Evolutionary conservation across 2,113 vertebrate genomes (phyloP).

Genomic region (Serinus canaria): DNA sequence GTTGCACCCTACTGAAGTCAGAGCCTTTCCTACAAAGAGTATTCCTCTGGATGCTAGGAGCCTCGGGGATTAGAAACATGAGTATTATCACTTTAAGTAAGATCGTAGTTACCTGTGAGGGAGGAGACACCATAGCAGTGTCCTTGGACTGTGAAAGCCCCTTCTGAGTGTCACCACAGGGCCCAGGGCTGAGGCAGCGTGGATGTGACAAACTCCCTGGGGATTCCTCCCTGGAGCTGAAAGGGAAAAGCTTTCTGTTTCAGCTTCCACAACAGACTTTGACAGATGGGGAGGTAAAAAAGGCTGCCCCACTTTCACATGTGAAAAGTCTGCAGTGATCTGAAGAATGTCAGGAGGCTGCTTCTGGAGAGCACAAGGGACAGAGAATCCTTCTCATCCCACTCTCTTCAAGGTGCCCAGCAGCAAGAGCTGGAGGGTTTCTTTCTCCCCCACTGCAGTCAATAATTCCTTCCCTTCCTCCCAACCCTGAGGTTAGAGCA

Average conservation of each 20-base stretch:
- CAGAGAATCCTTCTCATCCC: not conserved
- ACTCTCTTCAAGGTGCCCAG: not conserved
- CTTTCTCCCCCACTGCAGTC: not conserved
- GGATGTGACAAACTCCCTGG: not conserved
- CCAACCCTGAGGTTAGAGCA: not conserved
- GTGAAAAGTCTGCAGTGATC: not conserved
- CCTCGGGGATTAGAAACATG: not conserved
- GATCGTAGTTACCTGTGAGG: not conserved
- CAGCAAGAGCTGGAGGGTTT: not conserved
- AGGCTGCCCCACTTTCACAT: not conserved
- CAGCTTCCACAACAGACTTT: not conserved
- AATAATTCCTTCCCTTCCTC: not conserved
- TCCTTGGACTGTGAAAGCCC: not conserved
- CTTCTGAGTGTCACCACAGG: not conserved
- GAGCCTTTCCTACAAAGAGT: not conserved
- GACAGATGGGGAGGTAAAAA: not conserved
- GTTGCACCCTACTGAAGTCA: not conserved
- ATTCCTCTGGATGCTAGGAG: not conserved
- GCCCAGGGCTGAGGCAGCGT: not conserved
- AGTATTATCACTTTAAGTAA: not conserved
- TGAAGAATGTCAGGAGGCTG: not conserved
- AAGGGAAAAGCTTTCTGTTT: not conserved
- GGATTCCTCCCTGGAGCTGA: rapidly evolving
- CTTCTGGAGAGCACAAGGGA: not conserved
- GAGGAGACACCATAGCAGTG: not conserved